Evolutionary conservation across 2,113 vertebrate species (phyloP), one percentile per base, ranked within the genome.

Genomic region (Eleginops maclovinus): DNA sequence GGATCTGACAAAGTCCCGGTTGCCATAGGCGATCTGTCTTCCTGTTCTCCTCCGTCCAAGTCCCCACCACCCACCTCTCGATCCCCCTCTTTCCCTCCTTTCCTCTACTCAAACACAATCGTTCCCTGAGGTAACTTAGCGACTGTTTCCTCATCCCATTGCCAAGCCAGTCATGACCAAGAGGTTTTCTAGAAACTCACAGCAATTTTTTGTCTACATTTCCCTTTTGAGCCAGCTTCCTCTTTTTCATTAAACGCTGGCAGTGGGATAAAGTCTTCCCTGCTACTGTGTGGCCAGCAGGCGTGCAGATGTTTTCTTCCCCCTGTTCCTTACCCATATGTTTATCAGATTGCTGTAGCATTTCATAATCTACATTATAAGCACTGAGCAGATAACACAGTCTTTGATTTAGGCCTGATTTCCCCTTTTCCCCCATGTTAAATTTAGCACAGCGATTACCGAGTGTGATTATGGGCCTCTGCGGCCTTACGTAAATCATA

Each of bases 11-110:
- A 95, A 95, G 91, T 93, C 87, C 91, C 80, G 82, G 85, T 92
- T 77, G 94, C 94, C 92, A 93, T 83, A 87, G 93, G 93, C 93
- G 50, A 93, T 94, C 84, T 31, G 75, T 91, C 91, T 95, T 94
- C 94, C 94, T 94, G 93, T 90, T 93, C 86, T 73, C 66, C 67
- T 84, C 79, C 21, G n/a, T 89, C 68, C 84, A 79, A 86, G 59
- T 72, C 77, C 77, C 77, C 75, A 58, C 79, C 66, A 71, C 72
- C 87, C 81, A 84, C 72, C 72, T 67, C 73, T 77, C 53, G 46
- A 75, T 63, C 72, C 54, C 59, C 70, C 66, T 74, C 46, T 0
- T 72, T 59, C 79, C 46, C 55, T 74, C 26, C 70, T 74, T 77
- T 74, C 70, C 70, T 69, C 77, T 79, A 78, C 84, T 91, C 86